Evolutionary conservation across 2,113 vertebrate species (phyloP), one percentile per base, ranked within the genome.

Genomic region (Ranitomeya variabilis): DNA sequence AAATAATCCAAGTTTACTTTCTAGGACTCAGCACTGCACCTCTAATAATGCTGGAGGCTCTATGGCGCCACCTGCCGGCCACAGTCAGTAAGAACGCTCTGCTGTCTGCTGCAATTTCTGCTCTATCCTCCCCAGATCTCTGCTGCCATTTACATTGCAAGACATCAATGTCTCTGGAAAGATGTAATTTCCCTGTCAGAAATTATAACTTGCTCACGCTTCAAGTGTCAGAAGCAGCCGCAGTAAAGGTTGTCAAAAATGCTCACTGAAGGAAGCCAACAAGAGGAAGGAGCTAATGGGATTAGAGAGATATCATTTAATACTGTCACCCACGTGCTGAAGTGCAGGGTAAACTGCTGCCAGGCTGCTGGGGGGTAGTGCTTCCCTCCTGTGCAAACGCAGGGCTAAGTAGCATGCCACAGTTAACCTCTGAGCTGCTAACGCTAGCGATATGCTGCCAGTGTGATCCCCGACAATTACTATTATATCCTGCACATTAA

Each of bases 241-340:
- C 86, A 52, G 85, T 21, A 66, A 80, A 88, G 91, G 73, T 86
- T 89, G 91, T 91, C 89, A 89, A 83, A 90, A 90, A 45, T 31
- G 89, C 77, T 91, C 89, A 84, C 51, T 73, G 37, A 87, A 86
- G 83, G 85, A 87, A 86, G 91, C 89, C 67, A 90, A 90, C 87
- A 83, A 90, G 85, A 88, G 80, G 89, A 86, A 83, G 78, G 79
- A 37, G 82, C 90, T 87, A 89, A 91, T 86, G 31, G 90, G 90
- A 85, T 85, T 83, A 88, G 90, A 90, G 88, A 85, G 89, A 86
- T 57, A 89, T 90, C 90, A 89, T 84, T 91, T 89, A 80, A 90
- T 86, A 80, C 81, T 89, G 90, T 90, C 89, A 87, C 73, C 31
- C 37, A 77, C 83, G 82, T 78, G 86, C 73, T 90, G 78, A 57